These are phyloP conservation scores for Pasiphila rectangulata DNA, from an alignment of 2,888 invertebrate genomes.

Conservation along the genomic window DNA sequence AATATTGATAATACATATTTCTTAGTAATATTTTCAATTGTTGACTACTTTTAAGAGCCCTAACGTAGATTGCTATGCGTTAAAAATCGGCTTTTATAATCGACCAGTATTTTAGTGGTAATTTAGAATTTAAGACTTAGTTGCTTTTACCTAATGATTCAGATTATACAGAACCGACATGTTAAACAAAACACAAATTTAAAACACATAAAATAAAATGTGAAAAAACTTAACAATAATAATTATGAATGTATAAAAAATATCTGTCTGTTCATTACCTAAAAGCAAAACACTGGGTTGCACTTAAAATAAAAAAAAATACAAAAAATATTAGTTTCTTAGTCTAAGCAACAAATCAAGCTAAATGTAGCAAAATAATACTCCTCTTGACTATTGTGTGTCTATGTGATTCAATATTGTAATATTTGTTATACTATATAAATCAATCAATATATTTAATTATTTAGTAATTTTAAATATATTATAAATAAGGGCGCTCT, in stretches of 20 bases:
- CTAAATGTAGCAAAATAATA: slow-evolving; percentile 45
- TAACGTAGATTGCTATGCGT: slow-evolving; percentile 52
- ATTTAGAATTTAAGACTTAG: slow-evolving; percentile 19
- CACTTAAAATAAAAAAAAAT: slow-evolving; percentile 29
- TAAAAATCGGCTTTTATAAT: slow-evolving; percentile 50
- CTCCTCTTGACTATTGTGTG: slow-evolving; percentile 43
- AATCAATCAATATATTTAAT: slow-evolving; percentile 27
- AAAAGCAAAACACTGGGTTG: slow-evolving; percentile 16
- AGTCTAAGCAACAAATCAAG: slow-evolving; percentile 41
- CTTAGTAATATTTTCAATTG: slow-evolving; percentile 68
- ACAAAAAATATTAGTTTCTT: slow-evolving; percentile 32
- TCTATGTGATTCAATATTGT: slow-evolving; percentile 44
- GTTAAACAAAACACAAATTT: neutral
- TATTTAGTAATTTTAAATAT: slow-evolving; percentile 35
- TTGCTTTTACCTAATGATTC: slow-evolving; percentile 22
- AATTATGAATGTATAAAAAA: neutral
- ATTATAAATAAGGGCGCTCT: slow-evolving; percentile 40
- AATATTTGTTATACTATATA: slow-evolving; percentile 29
- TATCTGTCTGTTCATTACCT: slow-evolving; percentile 21
- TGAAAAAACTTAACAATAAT: neutral
- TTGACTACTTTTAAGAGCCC: slow-evolving; percentile 76
- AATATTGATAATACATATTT: slow-evolving; percentile 55
- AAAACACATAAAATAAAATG: neutral
- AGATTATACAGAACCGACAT: neutral
- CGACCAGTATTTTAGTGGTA: slow-evolving; percentile 50